phyloP scores from a whole-genome alignment of 2,113 vertebrate species.

The Microcebus tavaratra region DNA sequence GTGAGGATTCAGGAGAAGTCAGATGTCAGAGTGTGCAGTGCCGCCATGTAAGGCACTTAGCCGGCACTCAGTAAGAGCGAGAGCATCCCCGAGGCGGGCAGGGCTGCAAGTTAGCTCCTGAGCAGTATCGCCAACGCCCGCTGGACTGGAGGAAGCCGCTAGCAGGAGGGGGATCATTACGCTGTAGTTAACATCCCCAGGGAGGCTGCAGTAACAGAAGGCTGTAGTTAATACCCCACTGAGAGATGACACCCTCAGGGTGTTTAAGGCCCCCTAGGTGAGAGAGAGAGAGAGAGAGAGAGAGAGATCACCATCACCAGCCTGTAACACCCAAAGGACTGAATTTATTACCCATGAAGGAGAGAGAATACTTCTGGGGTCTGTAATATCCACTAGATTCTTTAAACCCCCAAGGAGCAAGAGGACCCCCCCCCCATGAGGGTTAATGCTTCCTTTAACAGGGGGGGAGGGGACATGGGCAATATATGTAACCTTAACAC shows the following conservation, averaged over 20 bases:
- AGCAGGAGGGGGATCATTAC: slow-evolving; percentile 49
- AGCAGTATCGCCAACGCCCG: not conserved
- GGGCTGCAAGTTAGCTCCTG: not conserved
- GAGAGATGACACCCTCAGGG: slow-evolving; percentile 38
- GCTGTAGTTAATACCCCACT: slow-evolving; percentile 57
- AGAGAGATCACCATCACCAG: not conserved
- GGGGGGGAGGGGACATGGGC: no score
- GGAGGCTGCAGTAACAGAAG: slow-evolving; percentile 2
- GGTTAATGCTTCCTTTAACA: no score
- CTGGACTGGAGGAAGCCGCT: not conserved
- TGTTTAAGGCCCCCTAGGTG: slow-evolving; percentile 8
- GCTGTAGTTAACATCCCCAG: slow-evolving; percentile 56
- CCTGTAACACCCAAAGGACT: not conserved
- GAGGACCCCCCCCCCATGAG: not conserved
- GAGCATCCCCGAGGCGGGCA: not conserved
- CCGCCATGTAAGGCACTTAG: not conserved
- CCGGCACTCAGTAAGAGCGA: not conserved
- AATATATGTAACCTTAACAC: no score
- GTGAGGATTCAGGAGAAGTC: not conserved
- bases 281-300: not conserved
- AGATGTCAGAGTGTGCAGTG: fast-evolving
- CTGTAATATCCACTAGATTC: not conserved
- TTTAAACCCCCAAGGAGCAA: not conserved
- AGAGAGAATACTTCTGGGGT: not conserved
- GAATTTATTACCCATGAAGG: slow-evolving; percentile 7